Conservation (phyloP, 2,888 invertebrate species). For the Aricia artaxerxes region DNA sequence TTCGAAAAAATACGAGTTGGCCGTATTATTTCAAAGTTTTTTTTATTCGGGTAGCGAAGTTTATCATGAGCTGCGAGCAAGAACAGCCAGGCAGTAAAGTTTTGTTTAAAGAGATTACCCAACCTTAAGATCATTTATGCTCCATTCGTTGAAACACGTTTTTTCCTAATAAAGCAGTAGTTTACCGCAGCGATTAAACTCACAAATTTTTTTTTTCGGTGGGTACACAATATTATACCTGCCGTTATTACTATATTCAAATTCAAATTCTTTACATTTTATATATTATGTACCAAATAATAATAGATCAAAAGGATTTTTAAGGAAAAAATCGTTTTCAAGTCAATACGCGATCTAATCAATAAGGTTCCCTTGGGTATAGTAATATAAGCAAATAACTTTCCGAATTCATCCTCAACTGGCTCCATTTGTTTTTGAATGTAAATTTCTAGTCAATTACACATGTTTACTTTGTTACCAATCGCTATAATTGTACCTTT, state of each 20-base stretch:
- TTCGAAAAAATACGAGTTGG: constrained; percentile 32
- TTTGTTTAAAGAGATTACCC: neutral
- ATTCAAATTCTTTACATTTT: too few species aligned
- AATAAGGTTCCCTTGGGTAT: constrained; percentile 63
- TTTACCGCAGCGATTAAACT: too few species aligned
- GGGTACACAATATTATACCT: neutral
- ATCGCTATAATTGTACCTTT: constrained; percentile 1
- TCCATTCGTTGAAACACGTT: too few species aligned
- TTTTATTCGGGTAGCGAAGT: neutral
- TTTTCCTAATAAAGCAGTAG: too few species aligned
- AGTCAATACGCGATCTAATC: neutral
- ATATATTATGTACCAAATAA: too few species aligned
- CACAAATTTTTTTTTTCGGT: too few species aligned
- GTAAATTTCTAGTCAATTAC: constrained; percentile 47
- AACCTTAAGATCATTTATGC: neutral
- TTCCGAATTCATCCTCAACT: constrained; percentile 49
- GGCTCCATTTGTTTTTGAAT: constrained; percentile 52
- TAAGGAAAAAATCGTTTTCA: neutral
- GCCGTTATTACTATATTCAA: neutral
- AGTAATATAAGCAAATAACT: constrained; percentile 74
- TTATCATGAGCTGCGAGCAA: neutral
- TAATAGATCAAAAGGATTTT: neutral
- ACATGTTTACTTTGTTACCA: constrained; percentile 16
- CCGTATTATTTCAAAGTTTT: neutral
- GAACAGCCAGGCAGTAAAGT: neutral